Percentiles rank a stretch among this genome's conserved stretches.
These are phyloP conservation scores for Micrastur ruficollis DNA, from an alignment of 2,797 vertebrate species.

Conservation along the genomic window DNA sequence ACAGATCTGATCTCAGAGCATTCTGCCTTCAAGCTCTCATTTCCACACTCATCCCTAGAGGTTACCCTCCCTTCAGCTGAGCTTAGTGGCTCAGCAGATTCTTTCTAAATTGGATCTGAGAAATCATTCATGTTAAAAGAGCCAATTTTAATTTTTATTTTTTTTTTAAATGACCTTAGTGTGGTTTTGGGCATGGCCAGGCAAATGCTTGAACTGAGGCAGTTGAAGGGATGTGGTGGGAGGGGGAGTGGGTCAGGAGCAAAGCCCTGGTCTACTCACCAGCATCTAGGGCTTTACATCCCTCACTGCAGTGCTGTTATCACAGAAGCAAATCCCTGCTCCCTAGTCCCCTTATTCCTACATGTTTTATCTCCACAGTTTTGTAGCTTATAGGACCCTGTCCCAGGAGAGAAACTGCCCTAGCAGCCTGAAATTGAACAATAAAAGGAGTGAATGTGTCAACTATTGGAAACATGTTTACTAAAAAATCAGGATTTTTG, in stretches of 20 bases:
- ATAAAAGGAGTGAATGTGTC: background rate
- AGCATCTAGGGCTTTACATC: background rate
- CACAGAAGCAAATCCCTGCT: background rate
- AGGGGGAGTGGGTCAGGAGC: background rate
- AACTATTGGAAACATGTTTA: background rate
- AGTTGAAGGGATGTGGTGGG: background rate
- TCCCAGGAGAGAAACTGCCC: background rate
- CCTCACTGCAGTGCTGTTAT: background rate
- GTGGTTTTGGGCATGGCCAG: background rate
- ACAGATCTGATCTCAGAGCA: background rate
- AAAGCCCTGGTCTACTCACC: background rate
- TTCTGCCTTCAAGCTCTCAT: slow-evolving; percentile 1
- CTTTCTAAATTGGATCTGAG: background rate
- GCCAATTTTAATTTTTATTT: background rate
- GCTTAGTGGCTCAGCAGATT: background rate
- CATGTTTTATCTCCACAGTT: background rate
- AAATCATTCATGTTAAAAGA: background rate
- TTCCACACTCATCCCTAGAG: slow-evolving; percentile 2
- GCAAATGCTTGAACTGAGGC: background rate
- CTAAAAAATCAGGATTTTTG: background rate
- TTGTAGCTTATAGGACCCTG: background rate
- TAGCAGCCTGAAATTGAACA: background rate
- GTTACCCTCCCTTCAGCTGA: background rate
- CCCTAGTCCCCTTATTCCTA: background rate
- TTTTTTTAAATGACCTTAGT: background rate